Evolutionary conservation across 2,113 vertebrate genomes (phyloP).

Genomic region (Bubalus kerabau): DNA sequence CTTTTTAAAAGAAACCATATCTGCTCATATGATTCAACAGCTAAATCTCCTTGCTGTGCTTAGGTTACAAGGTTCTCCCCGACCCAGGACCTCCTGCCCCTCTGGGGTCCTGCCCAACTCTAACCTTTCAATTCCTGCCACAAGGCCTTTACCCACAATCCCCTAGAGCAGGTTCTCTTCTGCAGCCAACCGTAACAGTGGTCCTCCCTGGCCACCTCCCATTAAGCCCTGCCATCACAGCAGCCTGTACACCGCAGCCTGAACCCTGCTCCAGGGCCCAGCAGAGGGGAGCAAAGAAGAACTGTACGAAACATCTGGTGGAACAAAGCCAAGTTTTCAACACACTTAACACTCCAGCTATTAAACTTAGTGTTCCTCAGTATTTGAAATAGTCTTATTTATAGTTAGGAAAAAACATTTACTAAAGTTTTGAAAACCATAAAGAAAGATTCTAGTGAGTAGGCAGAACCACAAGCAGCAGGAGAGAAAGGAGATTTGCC

Average conservation of each 20-base stretch:
- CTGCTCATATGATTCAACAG: background rate
- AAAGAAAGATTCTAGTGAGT: background rate
- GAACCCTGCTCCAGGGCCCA: background rate
- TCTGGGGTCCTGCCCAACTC: background rate
- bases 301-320: background rate
- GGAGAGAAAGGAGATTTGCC: background rate
- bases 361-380: background rate
- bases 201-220: background rate
- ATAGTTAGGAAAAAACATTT: constrained; percentile 1
- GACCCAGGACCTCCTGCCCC: background rate
- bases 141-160: background rate
- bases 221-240: background rate
- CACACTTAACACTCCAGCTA: constrained; percentile 9
- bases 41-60: background rate
- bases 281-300: background rate
- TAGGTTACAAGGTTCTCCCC: background rate
- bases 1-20: background rate
- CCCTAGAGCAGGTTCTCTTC: background rate
- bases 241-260: background rate
- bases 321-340: constrained; percentile 30
- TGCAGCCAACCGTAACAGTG: background rate
- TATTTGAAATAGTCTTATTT: constrained; percentile 24
- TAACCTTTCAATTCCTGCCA: background rate
- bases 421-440: constrained; percentile 42
- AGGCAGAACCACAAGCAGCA: background rate